phyloP scores from a whole-genome alignment of 2,797 vertebrate species.

The Tauraco hartlaubi region DNA sequence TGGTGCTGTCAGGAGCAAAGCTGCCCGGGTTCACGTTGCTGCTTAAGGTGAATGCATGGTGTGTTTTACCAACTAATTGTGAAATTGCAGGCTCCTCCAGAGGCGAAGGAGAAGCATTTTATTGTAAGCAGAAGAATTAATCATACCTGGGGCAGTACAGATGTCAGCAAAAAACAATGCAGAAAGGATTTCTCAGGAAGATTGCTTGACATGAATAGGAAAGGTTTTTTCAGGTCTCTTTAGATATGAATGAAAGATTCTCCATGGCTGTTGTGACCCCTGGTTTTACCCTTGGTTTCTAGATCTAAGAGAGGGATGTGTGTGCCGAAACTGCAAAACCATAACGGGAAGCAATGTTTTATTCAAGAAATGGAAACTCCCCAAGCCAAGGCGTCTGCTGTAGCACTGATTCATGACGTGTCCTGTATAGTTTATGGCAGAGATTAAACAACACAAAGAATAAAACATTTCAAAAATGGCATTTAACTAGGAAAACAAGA shows the following conservation, averaged over 20 bases:
- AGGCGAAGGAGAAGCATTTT: slow-evolving; percentile 68
- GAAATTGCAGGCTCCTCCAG: slow-evolving; percentile 65
- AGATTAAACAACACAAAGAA: slow-evolving; percentile 80
- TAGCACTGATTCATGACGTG: slow-evolving; percentile 39
- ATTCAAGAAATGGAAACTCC: not conserved
- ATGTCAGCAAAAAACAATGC: slow-evolving; percentile 72
- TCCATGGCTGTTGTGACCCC: not conserved
- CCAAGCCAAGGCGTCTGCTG: not conserved
- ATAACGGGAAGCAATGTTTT: not conserved
- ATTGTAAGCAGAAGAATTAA: slow-evolving; percentile 73
- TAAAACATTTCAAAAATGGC: slow-evolving; percentile 77
- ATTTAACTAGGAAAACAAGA: slow-evolving; percentile 73
- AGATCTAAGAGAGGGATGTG: not conserved
- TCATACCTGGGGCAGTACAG: slow-evolving; percentile 70
- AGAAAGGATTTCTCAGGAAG: slow-evolving; percentile 66
- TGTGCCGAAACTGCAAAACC: not conserved
- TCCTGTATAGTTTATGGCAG: slow-evolving; percentile 69
- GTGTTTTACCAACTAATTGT: slow-evolving; percentile 66
- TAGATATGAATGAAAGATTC: slow-evolving; percentile 24
- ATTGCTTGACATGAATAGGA: slow-evolving; percentile 47
- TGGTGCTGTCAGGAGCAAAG: slow-evolving; percentile 40
- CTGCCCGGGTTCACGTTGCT: slow-evolving; percentile 25
- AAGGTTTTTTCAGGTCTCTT: slow-evolving; percentile 29
- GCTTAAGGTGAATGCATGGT: slow-evolving; percentile 50
- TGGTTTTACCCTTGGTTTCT: not conserved